phyloP scores from a whole-genome alignment of 2,113 vertebrate genomes.

The Mola mola region DNA sequence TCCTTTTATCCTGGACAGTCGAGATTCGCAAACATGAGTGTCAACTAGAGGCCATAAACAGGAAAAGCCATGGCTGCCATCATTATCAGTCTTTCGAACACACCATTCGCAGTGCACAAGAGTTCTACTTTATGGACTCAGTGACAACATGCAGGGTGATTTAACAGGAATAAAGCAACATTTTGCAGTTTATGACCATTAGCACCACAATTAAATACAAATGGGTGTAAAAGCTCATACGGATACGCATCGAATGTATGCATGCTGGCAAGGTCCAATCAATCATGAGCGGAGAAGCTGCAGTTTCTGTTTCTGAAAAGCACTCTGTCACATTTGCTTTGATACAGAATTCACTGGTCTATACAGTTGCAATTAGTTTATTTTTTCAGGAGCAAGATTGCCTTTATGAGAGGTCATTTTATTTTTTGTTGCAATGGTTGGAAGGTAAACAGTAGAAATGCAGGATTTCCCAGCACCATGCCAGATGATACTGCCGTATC shows the following conservation, averaged over 20 bases:
- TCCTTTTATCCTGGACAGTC: constrained; percentile 2
- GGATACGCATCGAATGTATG: constrained; percentile 16
- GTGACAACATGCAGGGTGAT: constrained; percentile 56
- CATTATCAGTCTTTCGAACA: constrained; percentile 51
- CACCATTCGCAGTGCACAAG: constrained; percentile 37
- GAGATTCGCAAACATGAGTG: constrained; percentile 21
- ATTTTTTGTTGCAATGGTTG: too few relatives aligned
- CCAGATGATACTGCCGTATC: too few relatives aligned
- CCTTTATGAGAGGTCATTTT: background rate
- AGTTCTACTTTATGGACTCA: constrained; percentile 61
- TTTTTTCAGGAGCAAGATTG: background rate
- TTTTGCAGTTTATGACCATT: constrained; percentile 58
- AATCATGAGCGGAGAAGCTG: constrained; percentile 16
- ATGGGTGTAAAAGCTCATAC: constrained; percentile 39
- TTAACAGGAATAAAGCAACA: constrained; percentile 35
- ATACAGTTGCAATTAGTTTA: background rate
- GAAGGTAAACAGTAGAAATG: too few relatives aligned
- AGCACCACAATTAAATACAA: constrained; percentile 54
- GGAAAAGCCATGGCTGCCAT: constrained; percentile 22
- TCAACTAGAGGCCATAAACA: constrained; percentile 44
- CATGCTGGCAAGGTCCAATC: constrained; percentile 12
- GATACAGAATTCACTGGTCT: background rate
- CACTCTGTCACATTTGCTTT: background rate
- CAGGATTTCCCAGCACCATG: too few relatives aligned
- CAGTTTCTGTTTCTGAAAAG: background rate